Evolutionary conservation across 2,113 vertebrate species (phyloP).

Genomic region (Limanda limanda): DNA sequence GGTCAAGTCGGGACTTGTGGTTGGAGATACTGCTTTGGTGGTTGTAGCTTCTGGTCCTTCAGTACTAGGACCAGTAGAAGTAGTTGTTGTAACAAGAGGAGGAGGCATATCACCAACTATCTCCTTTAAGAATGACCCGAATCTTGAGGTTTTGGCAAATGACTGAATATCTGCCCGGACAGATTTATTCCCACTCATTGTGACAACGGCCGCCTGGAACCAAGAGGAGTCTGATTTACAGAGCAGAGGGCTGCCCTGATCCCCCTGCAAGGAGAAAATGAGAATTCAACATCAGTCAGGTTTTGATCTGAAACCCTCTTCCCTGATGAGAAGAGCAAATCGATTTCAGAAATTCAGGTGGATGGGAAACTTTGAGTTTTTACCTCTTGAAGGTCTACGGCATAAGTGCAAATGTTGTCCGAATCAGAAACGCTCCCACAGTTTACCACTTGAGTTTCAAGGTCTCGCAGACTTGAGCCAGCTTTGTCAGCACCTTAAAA

Average conservation of each 20-base stretch:
- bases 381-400: slow-evolving; percentile 55
- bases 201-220: slow-evolving; percentile 60
- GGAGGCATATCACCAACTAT: too few species aligned
- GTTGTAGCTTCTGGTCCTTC: too few species aligned
- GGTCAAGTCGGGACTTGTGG: too few species aligned
- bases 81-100: too few species aligned
- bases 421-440: slow-evolving; percentile 50
- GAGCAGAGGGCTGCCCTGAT: slow-evolving; percentile 54
- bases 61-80: too few species aligned
- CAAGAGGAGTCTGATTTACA: slow-evolving; percentile 63
- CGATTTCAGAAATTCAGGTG: neutral
- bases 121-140: too few species aligned
- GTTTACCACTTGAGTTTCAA: slow-evolving; percentile 51
- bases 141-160: too few species aligned
- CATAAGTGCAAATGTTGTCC: slow-evolving; percentile 59
- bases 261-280: slow-evolving; percentile 33
- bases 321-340: neutral
- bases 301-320: neutral
- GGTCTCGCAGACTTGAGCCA: slow-evolving; percentile 28
- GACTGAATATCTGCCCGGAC: too few species aligned
- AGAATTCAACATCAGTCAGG: neutral
- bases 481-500: neutral
- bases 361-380: neutral
- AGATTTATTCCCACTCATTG: too few species aligned
- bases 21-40: too few species aligned